phyloP scores from a whole-genome alignment of 2,888 invertebrate genomes.

The Anarsia innoxiella region DNA sequence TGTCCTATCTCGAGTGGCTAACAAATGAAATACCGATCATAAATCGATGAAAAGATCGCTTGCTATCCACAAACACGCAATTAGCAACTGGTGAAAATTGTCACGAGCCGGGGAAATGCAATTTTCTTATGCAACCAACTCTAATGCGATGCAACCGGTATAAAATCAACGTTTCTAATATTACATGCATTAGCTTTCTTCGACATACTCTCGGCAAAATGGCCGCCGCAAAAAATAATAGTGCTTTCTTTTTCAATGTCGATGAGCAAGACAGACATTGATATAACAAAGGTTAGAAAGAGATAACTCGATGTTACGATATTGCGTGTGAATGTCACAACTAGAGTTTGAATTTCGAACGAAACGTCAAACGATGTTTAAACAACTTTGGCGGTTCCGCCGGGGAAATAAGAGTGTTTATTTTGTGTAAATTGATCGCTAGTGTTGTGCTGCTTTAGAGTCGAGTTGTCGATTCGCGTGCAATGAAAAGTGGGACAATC shows the following conservation, averaged over 20 bases:
- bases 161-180: constrained; percentile 66
- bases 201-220: constrained; percentile 68
- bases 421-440: constrained; percentile 30
- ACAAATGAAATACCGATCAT: neutral
- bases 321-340: constrained; percentile 44
- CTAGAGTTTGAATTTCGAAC: constrained; percentile 42
- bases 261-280: constrained; percentile 38
- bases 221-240: constrained; percentile 50
- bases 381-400: constrained; percentile 42
- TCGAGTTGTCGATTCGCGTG: constrained; percentile 58
- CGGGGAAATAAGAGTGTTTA: constrained; percentile 40
- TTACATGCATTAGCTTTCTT: constrained; percentile 72
- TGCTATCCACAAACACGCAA: constrained; percentile 10
- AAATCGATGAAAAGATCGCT: neutral
- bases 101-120: constrained; percentile 52
- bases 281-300: constrained; percentile 32
- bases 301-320: constrained; percentile 42
- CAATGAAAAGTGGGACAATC: constrained; percentile 71
- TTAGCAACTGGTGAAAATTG: constrained; percentile 21
- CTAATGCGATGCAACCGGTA: constrained; percentile 58
- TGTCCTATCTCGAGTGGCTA: neutral
- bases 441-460: constrained; percentile 49
- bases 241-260: constrained; percentile 75
- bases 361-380: constrained; percentile 46
- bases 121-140: constrained; percentile 68